Percentiles rank a stretch among this genome's conserved stretches.
These are phyloP conservation scores for Drosophila neocordata DNA, from an alignment of 1,140 invertebrate species.

Conservation along the genomic window DNA sequence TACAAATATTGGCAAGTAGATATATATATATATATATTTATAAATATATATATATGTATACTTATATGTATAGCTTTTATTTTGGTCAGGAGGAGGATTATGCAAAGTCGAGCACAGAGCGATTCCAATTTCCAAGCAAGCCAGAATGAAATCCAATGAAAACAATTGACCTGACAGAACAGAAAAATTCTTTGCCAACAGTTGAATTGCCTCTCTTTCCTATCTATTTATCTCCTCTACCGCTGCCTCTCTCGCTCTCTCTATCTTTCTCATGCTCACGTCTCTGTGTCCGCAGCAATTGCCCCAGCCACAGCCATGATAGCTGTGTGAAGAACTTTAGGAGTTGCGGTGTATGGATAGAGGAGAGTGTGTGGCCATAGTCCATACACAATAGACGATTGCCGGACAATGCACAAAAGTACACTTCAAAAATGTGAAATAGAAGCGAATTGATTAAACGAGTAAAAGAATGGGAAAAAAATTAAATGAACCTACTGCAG, in stretches of 20 bases:
- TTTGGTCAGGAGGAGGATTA: constrained; percentile 30
- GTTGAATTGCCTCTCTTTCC: neutral
- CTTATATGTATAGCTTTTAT: neutral
- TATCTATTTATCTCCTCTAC: neutral
- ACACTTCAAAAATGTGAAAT: constrained; percentile 51
- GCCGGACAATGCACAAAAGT: constrained; percentile 16
- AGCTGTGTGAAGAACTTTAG: constrained; percentile 7
- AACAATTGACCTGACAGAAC: constrained; percentile 34
- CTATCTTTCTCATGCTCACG: no score
- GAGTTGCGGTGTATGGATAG: neutral
- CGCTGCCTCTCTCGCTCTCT: neutral
- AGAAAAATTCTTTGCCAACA: constrained; percentile 14
- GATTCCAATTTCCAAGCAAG: constrained; percentile 19
- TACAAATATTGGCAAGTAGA: neutral
- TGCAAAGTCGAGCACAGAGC: constrained; percentile 44
- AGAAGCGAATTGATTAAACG: constrained; percentile 62
- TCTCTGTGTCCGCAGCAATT: neutral
- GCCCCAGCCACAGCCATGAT: neutral
- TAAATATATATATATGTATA: neutral
- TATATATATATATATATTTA: neutral
- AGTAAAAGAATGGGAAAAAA: constrained; percentile 8
- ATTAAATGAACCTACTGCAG: constrained; percentile 23
- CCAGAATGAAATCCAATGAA: constrained; percentile 39
- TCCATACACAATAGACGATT: neutral
- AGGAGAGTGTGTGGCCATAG: neutral